A percentile compares a stretch with the other conserved stretches of the same genome.
Evolutionary conservation across 64 coral and sea anemone species (phyloP).

Genomic region (Dendronephthya gigantea): DNA sequence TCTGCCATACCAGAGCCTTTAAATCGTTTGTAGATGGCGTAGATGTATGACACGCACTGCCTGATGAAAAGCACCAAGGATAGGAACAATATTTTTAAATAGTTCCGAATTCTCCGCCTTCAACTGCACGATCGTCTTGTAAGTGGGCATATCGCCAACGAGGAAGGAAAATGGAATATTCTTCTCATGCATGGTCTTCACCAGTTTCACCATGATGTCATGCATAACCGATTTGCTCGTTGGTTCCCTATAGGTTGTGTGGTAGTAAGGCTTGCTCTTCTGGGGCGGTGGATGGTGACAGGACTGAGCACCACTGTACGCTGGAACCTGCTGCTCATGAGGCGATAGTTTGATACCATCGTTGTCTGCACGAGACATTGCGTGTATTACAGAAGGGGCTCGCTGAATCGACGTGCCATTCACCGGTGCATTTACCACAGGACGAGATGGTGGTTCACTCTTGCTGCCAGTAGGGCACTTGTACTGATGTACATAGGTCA

Average conservation of each 20-base stretch:
- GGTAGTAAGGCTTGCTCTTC: conserved; percentile 6
- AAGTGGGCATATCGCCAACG: conserved; percentile 11
- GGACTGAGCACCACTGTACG: conserved; percentile 14
- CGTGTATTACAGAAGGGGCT: background rate
- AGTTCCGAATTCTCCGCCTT: conserved; percentile 9
- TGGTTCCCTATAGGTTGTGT: conserved; percentile 11
- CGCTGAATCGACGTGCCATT: conserved; percentile 5
- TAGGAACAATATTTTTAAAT: background rate
- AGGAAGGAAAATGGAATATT: conserved; percentile 2
- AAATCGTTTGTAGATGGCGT: conserved; percentile 13
- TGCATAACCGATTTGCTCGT: background rate
- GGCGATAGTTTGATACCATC: background rate
- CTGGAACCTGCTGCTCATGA: conserved; percentile 18
- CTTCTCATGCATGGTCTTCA: background rate
- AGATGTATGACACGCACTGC: background rate
- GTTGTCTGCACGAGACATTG: conserved; percentile 23
- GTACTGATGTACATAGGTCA: background rate
- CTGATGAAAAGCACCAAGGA: conserved; percentile 2
- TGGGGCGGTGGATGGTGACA: background rate
- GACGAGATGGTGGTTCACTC: background rate
- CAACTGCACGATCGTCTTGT: background rate
- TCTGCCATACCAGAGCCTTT: conserved; percentile 14
- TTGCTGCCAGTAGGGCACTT: conserved; percentile 2
- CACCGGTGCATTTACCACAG: background rate
- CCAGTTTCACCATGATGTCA: conserved; percentile 19